Percentiles rank a stretch among this genome's conserved stretches.
Evolutionary conservation across 2,113 vertebrate genomes (phyloP).

Genomic region (Dicaeum eximium): DNA sequence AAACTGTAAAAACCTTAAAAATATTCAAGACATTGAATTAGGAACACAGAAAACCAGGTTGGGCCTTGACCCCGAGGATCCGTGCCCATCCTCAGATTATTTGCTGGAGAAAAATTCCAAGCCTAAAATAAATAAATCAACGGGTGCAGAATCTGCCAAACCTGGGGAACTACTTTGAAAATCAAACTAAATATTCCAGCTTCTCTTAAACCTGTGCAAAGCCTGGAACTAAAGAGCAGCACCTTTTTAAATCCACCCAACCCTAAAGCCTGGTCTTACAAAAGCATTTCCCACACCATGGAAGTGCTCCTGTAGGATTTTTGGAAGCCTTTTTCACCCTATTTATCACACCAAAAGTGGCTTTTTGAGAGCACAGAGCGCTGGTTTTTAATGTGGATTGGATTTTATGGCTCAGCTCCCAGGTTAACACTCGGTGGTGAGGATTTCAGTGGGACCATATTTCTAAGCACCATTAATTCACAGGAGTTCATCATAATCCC

Average conservation of each 20-base stretch:
- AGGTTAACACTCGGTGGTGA: neutral
- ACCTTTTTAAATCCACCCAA: neutral
- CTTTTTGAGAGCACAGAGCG: neutral
- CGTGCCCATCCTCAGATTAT: neutral
- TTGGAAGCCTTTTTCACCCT: neutral
- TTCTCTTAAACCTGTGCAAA: neutral
- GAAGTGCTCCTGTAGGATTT: neutral
- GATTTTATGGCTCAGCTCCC: conserved; percentile 6
- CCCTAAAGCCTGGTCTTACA: neutral
- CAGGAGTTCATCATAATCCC: neutral
- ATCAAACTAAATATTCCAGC: neutral
- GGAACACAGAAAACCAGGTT: neutral
- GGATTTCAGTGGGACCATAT: neutral
- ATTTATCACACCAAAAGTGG: neutral
- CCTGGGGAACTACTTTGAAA: neutral
- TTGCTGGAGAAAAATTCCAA: neutral
- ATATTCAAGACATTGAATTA: too few relatives aligned
- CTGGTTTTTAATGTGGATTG: neutral
- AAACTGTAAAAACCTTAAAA: neutral
- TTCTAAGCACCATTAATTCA: neutral
- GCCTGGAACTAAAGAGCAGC: neutral
- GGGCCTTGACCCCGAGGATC: neutral
- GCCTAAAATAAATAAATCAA: neutral
- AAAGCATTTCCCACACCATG: neutral
- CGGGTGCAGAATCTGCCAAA: neutral